A percentile compares a stretch with the other conserved stretches of the same genome.
phyloP scores from a whole-genome alignment of 2,797 vertebrate species.

The Oceanodroma leucorhoa region DNA sequence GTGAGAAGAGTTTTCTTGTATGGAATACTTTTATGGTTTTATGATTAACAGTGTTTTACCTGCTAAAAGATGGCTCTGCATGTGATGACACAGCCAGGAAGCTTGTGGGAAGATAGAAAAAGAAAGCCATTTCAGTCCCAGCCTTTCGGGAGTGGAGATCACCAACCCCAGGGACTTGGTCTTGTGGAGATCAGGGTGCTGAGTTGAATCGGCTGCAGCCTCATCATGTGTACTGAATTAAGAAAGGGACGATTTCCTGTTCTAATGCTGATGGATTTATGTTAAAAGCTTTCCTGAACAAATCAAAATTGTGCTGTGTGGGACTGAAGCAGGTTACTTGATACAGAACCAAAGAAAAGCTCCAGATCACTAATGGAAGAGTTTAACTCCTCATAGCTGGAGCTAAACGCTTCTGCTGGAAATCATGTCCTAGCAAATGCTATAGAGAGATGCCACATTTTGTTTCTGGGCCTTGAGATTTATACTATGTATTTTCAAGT shows the following conservation, averaged over 20 bases:
- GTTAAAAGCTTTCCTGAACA: neutral
- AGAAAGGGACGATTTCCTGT: neutral
- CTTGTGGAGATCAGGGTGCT: neutral
- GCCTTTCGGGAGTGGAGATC: neutral
- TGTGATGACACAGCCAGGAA: neutral
- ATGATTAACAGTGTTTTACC: neutral
- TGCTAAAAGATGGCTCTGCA: neutral
- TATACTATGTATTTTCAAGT: neutral
- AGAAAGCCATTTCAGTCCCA: neutral
- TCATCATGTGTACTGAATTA: neutral
- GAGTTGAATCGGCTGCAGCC: neutral
- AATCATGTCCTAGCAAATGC: neutral
- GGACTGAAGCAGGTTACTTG: neutral
- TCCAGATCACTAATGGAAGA: neutral
- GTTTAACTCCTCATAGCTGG: neutral
- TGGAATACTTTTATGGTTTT: neutral
- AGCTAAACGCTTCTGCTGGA: neutral
- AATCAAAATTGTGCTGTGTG: neutral
- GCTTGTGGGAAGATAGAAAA: neutral
- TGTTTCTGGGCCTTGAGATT: neutral
- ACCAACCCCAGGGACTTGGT: neutral
- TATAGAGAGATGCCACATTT: neutral
- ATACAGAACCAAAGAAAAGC: neutral
- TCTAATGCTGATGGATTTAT: neutral
- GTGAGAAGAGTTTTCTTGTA: neutral